These are phyloP conservation scores for Platycnemis pennipes DNA, from an alignment of 2,888 invertebrate species.

Conservation along the genomic window DNA sequence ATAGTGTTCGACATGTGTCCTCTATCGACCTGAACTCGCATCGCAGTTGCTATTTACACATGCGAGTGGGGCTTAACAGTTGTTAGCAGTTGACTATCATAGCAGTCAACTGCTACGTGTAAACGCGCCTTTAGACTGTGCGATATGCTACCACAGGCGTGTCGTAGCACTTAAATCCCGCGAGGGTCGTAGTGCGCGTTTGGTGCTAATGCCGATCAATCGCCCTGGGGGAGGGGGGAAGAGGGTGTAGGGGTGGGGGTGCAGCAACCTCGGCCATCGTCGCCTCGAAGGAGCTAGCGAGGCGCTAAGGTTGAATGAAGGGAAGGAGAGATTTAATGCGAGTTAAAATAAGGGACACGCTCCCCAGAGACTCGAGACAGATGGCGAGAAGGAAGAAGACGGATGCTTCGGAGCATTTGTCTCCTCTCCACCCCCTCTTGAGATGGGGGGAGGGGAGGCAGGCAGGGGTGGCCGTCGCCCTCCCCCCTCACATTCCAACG, in stretches of 20 bases:
- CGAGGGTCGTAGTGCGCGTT: too few species aligned
- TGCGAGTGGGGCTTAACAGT: too few species aligned
- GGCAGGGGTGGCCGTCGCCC: neutral
- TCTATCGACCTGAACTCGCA: too few species aligned
- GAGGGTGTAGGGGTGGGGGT: neutral
- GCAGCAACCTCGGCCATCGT: neutral
- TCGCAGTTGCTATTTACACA: too few species aligned
- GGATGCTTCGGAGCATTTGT: slow-evolving; percentile 57
- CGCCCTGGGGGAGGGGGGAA: neutral
- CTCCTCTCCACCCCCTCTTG: neutral
- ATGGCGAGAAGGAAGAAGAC: slow-evolving; percentile 61
- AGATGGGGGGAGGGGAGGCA: neutral
- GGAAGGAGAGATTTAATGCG: slow-evolving; percentile 19
- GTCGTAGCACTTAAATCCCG: too few species aligned
- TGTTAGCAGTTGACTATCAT: too few species aligned
- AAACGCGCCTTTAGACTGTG: too few species aligned
- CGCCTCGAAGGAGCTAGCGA: neutral
- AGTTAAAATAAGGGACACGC: slow-evolving; percentile 48
- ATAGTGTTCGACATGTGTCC: too few species aligned
- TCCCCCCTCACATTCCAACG: neutral
- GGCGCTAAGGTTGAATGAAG: neutral
- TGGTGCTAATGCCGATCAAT: too few species aligned
- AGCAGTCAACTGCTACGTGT: too few species aligned
- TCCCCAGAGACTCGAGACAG: slow-evolving; percentile 49
- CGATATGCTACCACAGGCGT: too few species aligned